Evolutionary conservation across 2,797 vertebrate species (phyloP), one percentile per base, ranked within the genome.

Genomic region (Myoxocephalus aenaeus): DNA sequence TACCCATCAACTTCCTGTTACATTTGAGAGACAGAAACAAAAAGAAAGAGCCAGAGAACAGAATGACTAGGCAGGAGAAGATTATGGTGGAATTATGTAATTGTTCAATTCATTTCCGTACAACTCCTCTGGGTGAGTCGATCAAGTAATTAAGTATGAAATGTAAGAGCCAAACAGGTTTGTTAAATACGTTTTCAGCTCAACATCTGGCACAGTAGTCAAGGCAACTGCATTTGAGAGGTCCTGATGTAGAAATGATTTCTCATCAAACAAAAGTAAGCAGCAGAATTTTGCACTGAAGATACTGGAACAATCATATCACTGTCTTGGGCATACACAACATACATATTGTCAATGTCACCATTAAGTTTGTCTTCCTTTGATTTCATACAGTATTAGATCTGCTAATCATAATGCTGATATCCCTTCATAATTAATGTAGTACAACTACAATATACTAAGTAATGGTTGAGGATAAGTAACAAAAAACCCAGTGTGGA

Each of bases 91-190:
- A n/a, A 44, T 85, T 72, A 76, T 83, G 81, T 79, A 76, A 86
- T 81, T 11, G 15, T 72, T 85, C n/a, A 54, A 70, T 79, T 89
- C 11, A 77, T 81, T 84, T 86, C 70, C 79, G 20, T 57, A 87
- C 56, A 74, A 34, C 54, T 78, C 87, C 51, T 42, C 29, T 46
- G 87, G 63, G 79, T 32, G 59, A 66, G 70, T 48, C 11, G 1
- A 75, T 70, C 46, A 15, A 74, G 70, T 81, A 70, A 78, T 83
- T 78, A 76, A 68, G 54, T 18, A 62, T 64, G 63, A 80, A 81
- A 86, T 69, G 54, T 79, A 64, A 80, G 62, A 80, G 69, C 61
- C 44, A 85, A 83, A 85, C 69, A 79, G 70, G 84, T 85, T 85
- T 73, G 79, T 53, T 38, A 72, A 50, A 65, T 62, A 70, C 63